Base-by-base conservation (phyloP, 2,797 vertebrate genomes). In the Onychomys torridus region DNA sequence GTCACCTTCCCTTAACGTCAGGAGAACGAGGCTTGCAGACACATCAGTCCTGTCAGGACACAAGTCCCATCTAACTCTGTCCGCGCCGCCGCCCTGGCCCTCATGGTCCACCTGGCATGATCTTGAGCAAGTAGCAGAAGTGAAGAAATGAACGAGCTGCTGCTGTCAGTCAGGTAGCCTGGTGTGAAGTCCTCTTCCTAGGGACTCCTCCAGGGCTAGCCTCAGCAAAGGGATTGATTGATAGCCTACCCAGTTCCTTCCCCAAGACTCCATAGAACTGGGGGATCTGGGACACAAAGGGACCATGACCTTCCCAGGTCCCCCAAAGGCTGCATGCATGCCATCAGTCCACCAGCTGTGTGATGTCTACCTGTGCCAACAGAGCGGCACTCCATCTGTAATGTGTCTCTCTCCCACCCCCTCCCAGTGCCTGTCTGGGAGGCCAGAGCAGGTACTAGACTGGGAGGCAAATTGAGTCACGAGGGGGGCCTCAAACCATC, bases 21-120 rank as follows among this genome's bases (percentile, higher is more conserved):
- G 43, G 9, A 46, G 55, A 29, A 69, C 25, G 3, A 43, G 27
- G 43, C 32, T 37, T 57, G 43, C 11, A 87, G 61, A 82, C 40
- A 67, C 0, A 4, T 14, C 27, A 13, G 19, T n/a, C 40, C 23
- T 37, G 2, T 19, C 29, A 32, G 67, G 57, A 46, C 40, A 2
- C 25, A 32, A 5, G 16, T 67, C 61, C 55, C 12, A 2, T 40
- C 63, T 10, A 3, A 52, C 43, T 17, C 63, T 52, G 27, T 10
- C 4, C 61, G 63, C 7, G 5, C 34, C 29, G 2, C 3, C 17
- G 1, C 6, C 46, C 23, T 9, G 1, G 0, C 1, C 5, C 25
- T 25, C 21, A 6, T 73, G 37, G 40, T 11, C n/a, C 21, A 14
- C 10, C 71, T 55, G n/a, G 9, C n/a, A 21, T 11, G 29, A 17